A percentile compares a stretch with the other conserved stretches of the same genome.
phyloP scores from a whole-genome alignment of 1,140 invertebrate species.

The Helicoverpa zea region DNA sequence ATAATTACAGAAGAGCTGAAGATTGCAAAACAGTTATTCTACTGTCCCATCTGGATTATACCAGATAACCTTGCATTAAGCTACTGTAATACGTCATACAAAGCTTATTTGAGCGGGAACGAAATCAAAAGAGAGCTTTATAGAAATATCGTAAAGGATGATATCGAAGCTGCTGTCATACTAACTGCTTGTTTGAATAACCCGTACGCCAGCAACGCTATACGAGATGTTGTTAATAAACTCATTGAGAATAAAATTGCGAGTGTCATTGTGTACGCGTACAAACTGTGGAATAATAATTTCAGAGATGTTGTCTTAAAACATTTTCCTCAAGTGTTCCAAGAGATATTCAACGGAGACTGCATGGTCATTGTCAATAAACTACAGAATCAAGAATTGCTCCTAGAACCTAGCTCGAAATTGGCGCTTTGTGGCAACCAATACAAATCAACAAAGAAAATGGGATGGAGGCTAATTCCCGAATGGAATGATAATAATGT shows the following conservation, averaged over 20 bases:
- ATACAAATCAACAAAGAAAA: neutral
- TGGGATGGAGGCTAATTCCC: neutral
- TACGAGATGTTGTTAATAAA: neutral
- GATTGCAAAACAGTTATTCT: neutral
- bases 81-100: neutral
- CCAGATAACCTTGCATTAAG: neutral
- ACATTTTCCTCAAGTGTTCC: neutral
- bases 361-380: neutral
- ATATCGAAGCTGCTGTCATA: neutral
- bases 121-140: neutral
- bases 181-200: neutral
- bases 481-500: neutral
- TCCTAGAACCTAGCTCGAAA: neutral
- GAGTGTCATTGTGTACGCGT: neutral
- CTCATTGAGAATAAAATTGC: neutral
- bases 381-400: neutral
- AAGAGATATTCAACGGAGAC: neutral
- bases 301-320: neutral
- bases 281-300: neutral
- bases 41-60: neutral
- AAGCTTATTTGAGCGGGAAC: neutral
- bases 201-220: neutral
- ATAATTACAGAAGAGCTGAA: neutral
- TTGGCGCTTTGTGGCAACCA: neutral
- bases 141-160: neutral